Conservation (phyloP, 2,113 vertebrate genomes). For the Onychostruthus taczanowskii region DNA sequence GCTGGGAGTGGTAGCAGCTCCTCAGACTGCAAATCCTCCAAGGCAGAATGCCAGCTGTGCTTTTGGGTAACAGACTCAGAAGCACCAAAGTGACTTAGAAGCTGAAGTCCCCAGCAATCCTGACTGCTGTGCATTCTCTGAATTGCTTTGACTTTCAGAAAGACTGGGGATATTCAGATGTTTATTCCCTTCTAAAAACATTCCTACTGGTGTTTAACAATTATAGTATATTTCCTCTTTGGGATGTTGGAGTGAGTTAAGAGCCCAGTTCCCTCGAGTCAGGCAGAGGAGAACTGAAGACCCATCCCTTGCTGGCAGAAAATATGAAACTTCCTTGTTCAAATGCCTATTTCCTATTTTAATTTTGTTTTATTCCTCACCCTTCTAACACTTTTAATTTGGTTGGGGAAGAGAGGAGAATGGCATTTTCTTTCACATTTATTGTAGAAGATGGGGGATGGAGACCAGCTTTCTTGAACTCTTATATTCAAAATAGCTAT, state of each 20-base stretch:
- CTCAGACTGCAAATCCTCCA: background rate
- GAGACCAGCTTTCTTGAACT: slow-evolving; percentile 39
- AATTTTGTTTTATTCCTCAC: background rate
- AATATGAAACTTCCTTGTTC: background rate
- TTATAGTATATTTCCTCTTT: background rate
- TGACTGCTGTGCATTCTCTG: background rate
- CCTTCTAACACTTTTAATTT: slow-evolving; percentile 16
- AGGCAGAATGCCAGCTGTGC: background rate
- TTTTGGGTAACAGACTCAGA: background rate
- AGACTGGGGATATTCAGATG: background rate
- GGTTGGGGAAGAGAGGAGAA: background rate
- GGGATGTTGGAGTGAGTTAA: background rate
- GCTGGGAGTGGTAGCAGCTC: background rate
- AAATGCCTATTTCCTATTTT: background rate
- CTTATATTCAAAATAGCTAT: slow-evolving; percentile 73
- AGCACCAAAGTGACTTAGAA: background rate
- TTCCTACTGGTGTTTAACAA: background rate
- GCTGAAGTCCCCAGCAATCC: background rate
- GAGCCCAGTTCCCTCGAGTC: background rate
- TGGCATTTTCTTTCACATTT: background rate
- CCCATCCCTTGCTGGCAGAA: background rate
- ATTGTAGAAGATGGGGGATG: slow-evolving; percentile 13
- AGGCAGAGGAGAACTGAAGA: background rate
- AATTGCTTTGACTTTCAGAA: slow-evolving; percentile 1
- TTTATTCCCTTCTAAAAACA: background rate